Evolutionary conservation across 2,797 vertebrate genomes (phyloP).

Genomic region (Darevskia mixta): DNA sequence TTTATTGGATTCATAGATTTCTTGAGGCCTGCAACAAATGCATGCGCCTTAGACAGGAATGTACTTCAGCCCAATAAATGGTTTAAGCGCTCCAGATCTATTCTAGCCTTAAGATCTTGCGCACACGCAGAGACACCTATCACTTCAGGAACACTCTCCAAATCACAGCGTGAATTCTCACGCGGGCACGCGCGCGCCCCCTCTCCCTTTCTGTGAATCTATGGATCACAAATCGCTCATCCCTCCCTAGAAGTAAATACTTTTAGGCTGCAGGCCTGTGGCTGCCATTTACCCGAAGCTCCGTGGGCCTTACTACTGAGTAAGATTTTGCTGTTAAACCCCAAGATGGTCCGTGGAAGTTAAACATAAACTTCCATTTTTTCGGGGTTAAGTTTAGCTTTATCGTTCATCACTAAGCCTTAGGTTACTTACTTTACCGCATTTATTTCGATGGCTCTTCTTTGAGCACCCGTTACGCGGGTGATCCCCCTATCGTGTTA

Average conservation of each 20-base stretch:
- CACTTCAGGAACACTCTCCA: background rate
- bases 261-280: background rate
- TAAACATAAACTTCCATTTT: background rate
- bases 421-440: background rate
- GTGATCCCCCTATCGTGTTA: background rate
- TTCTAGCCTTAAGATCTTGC: background rate
- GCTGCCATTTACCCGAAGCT: background rate
- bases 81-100: background rate
- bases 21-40: background rate
- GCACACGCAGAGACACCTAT: fast-evolving
- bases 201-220: background rate
- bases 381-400: background rate
- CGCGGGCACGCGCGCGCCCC: too few relatives aligned
- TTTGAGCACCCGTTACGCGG: too few relatives aligned
- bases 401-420: background rate
- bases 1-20: background rate
- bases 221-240: background rate
- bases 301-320: background rate
- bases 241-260: background rate
- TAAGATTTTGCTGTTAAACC: background rate
- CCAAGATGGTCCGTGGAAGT: too few relatives aligned
- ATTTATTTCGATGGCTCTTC: too few relatives aligned
- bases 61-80: background rate
- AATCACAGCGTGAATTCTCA: background rate
- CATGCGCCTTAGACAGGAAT: too few relatives aligned